A percentile compares a stretch with the other conserved stretches of the same genome.
These are phyloP conservation scores for Drosophila helvetica DNA, from an alignment of 2,888 invertebrate genomes.

Conservation along the genomic window DNA sequence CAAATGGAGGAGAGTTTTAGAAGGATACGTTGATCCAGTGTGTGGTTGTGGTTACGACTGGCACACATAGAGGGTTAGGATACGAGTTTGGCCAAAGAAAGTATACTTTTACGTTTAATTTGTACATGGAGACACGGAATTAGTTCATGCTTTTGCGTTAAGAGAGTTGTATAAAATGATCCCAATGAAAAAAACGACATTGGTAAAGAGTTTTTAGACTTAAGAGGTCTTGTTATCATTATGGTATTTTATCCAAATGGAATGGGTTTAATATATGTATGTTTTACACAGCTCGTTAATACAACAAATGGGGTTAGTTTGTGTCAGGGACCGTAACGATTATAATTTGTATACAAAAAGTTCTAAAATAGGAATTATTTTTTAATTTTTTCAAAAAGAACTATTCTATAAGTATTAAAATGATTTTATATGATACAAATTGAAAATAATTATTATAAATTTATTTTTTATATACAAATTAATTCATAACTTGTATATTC, in stretches of 20 bases:
- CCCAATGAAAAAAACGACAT: neutral
- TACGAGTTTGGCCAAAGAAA: slow-evolving; percentile 17
- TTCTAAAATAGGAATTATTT: too few relatives aligned
- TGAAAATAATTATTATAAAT: too few relatives aligned
- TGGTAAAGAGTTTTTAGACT: neutral
- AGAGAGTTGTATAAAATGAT: slow-evolving; percentile 36
- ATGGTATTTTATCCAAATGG: neutral
- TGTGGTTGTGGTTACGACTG: too few relatives aligned
- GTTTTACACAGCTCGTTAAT: neutral
- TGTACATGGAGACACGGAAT: slow-evolving; percentile 24
- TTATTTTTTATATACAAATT: too few relatives aligned
- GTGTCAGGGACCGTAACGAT: too few relatives aligned
- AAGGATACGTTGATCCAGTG: too few relatives aligned
- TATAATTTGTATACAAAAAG: too few relatives aligned
- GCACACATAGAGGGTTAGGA: slow-evolving; percentile 17
- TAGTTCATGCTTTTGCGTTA: slow-evolving; percentile 51
- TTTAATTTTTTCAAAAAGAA: too few relatives aligned
- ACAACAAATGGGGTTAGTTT: slow-evolving; percentile 1
- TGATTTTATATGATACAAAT: too few relatives aligned
- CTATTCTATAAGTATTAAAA: too few relatives aligned
- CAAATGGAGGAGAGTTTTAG: slow-evolving; percentile 71
- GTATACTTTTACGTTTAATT: slow-evolving; percentile 18
- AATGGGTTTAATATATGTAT: neutral
- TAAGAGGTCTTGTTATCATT: neutral
- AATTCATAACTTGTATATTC: too few relatives aligned